Evolutionary conservation across 2,113 vertebrate species (phyloP), one percentile per base, ranked within the genome.

Genomic region (Tragelaphus buxtoni): DNA sequence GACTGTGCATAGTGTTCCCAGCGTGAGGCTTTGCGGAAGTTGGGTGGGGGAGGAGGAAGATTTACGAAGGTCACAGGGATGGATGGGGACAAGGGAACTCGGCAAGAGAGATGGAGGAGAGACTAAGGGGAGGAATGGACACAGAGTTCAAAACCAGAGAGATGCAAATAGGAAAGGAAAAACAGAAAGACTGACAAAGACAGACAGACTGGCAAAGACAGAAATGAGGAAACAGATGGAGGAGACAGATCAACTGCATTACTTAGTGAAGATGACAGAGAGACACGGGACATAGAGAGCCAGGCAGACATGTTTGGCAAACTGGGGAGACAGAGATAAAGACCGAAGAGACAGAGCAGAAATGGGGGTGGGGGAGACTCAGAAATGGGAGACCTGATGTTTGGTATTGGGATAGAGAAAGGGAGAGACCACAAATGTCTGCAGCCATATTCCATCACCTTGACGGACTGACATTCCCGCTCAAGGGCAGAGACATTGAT

Each of bases 81-180:
- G 94, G 84, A 83, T 96, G 94, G 9, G 96, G 97, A 55, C 97
- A 97, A 96, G 93, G 96, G 97, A 90, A 97, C 96, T 32, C 86
- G 0, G 98, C 76, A 79, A 96, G 97, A 10, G 98, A 98, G 80
- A 97, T 39, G 7, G n/a, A 87, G 63, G n/a, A 82, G 74, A 95
- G 55, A 60, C n/a, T 10, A 77, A 65, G 76, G 53, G 47, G 80
- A 96, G 63, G 94, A 58, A 82, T 30, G 18, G 81, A 85, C 28
- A 55, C 18, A 69, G 5, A 32, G 51, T 51, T 58, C 77, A 94
- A 80, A 87, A 35, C 35, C 53, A 87, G 63, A 84, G 58, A 86
- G 26, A 88, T 74, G 53, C 58, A 55, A 42, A 91, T 22, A 84
- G 20, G 77, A 63, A 96, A 39, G 42, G 72, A 77, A 9, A 55